These are phyloP conservation scores for Onchidella celtica DNA, from an alignment of 2,888 invertebrate genomes.

Conservation along the genomic window DNA sequence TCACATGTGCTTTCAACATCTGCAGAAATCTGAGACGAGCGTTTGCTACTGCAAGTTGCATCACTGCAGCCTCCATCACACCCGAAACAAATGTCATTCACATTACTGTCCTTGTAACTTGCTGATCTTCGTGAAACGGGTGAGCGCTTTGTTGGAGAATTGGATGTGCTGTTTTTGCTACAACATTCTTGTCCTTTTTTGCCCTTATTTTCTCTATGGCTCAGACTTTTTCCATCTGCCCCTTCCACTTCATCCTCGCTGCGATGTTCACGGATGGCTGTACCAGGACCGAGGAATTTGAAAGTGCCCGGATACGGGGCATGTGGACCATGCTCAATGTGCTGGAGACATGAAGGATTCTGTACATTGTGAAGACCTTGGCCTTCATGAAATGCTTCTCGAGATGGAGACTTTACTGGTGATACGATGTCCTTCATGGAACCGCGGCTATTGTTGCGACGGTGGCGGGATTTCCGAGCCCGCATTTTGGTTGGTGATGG, in stretches of 20 bases:
- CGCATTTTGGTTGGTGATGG: slow-evolving; percentile 74
- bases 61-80: slow-evolving; percentile 78
- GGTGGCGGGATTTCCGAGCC: slow-evolving; percentile 77
- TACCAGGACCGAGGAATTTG: slow-evolving; percentile 72
- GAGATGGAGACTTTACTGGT: slow-evolving; percentile 71
- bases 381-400: slow-evolving; percentile 70
- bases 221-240: background rate
- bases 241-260: slow-evolving; percentile 48
- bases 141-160: background rate
- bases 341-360: slow-evolving; percentile 38
- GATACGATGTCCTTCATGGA: slow-evolving; percentile 68
- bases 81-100: slow-evolving; percentile 78
- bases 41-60: slow-evolving; percentile 71
- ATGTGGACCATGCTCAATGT: slow-evolving; percentile 52
- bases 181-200: background rate
- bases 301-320: slow-evolving; percentile 61
- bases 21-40: slow-evolving; percentile 65
- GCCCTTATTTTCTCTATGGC: background rate
- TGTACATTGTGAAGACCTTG: slow-evolving; percentile 47
- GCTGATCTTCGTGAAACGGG: background rate
- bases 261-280: slow-evolving; percentile 68
- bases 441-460: slow-evolving; percentile 78
- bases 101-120: slow-evolving; percentile 61
- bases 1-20: slow-evolving; percentile 74
- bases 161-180: background rate